Percentiles rank a stretch among this genome's conserved stretches.
phyloP scores from a whole-genome alignment of 2,888 invertebrate species.

The Eulithis prunata region DNA sequence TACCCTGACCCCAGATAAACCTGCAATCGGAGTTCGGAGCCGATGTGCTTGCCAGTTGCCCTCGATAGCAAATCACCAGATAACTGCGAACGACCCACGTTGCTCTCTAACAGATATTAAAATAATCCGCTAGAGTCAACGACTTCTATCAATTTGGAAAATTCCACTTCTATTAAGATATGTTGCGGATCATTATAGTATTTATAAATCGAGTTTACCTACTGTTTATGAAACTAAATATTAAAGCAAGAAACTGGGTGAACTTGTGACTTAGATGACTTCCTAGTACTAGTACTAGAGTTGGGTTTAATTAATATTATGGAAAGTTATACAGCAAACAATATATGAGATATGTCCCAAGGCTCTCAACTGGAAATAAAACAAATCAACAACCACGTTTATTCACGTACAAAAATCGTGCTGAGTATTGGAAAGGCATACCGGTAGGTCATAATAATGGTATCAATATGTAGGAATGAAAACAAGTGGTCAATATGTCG shows the following conservation, averaged over 20 bases:
- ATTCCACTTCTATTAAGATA: conserved; percentile 32
- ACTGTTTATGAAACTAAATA: not conserved
- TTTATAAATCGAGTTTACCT: conserved; percentile 2
- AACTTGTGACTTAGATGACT: conserved; percentile 4
- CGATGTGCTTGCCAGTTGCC: conserved; percentile 63
- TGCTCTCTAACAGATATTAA: conserved; percentile 39
- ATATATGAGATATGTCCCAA: conserved; percentile 33
- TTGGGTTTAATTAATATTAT: too few relatives aligned
- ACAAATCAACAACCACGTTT: conserved; percentile 36
- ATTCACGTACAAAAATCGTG: conserved; percentile 55
- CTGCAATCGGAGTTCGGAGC: conserved; percentile 66
- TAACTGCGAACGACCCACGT: conserved; percentile 44
- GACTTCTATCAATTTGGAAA: conserved; percentile 46
- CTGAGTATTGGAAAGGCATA: conserved; percentile 58
- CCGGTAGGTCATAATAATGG: conserved; percentile 61
- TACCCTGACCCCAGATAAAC: conserved; percentile 73
- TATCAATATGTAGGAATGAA: conserved; percentile 71
- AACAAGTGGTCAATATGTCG: conserved; percentile 78
- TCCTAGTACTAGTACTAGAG: not conserved
- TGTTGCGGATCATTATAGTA: conserved; percentile 8
- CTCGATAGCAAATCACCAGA: conserved; percentile 58
- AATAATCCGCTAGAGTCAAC: conserved; percentile 50
- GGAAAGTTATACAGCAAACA: conserved; percentile 14
- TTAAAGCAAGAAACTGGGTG: not conserved
- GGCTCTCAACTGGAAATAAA: conserved; percentile 46